Conservation (phyloP, 2,888 invertebrate genomes). For the Tetrapedia diversipes region DNA sequence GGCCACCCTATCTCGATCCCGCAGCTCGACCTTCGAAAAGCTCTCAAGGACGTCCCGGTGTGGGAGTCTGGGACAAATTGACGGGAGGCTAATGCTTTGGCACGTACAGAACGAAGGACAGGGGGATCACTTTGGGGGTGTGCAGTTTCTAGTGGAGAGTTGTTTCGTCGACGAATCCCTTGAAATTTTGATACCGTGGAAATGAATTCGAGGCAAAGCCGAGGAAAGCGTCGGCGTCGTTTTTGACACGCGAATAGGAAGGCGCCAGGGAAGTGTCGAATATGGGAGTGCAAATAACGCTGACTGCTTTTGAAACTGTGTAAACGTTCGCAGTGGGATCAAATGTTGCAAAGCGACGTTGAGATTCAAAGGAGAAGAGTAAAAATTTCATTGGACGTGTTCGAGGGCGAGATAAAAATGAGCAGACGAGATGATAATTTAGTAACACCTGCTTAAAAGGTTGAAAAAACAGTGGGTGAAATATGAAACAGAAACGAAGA, state of each 20-base stretch:
- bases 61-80: constrained; percentile 44
- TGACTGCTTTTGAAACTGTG: background rate
- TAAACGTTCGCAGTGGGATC: no score
- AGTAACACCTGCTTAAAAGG: background rate
- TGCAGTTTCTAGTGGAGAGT: constrained; percentile 21
- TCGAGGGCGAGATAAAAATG: no score
- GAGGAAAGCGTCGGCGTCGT: background rate
- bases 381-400: no score
- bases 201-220: constrained; percentile 40
- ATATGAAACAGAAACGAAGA: background rate
- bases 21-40: constrained; percentile 29
- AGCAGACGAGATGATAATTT: no score
- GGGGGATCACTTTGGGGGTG: constrained; percentile 27
- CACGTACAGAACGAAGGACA: constrained; percentile 31
- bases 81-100: constrained; percentile 34
- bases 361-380: background rate
- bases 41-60: constrained; percentile 30
- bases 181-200: constrained; percentile 43
- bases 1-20: constrained; percentile 41
- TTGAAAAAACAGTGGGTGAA: background rate
- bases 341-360: background rate
- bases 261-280: background rate
- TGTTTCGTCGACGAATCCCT: constrained; percentile 4
- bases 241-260: background rate
- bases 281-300: background rate